Base-by-base conservation (phyloP, 2,797 vertebrate genomes). In the Enteromius viviparus region DNA sequence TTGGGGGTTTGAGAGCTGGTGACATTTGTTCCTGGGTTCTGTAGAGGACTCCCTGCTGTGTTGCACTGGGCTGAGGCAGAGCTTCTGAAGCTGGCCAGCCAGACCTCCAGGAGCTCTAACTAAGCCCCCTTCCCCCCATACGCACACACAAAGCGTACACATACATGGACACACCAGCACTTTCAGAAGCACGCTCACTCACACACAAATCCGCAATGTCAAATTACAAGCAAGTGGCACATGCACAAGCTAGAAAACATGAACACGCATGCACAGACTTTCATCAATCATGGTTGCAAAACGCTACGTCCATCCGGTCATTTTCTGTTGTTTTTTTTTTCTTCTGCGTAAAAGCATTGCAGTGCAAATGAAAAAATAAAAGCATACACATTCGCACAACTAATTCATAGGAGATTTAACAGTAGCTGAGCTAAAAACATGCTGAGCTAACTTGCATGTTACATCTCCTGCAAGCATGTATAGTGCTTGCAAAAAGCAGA, bases 1-100 rank as follows among this genome's bases (percentile, higher is more conserved):
- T 34, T 40, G 72, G 66, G 82, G 45, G 64, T 83, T 51, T 70
- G 40, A 75, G 76, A 75, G 58, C 83, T 83, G 87, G 77, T 89
- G 87, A 87, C 85, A 86, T 90, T 88, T 88, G 84, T 89, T 85
- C 78, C 49, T 82, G 83, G 86, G 86, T 89, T 90, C 87, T 81
- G 86, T 85, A 76, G 86, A 86, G 85, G 89, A 85, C 86, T 87
- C 90, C 90, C 90, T 75, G 87, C 85, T 90, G 89, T 83, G 84
- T 84, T 88, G 81, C 79, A 85, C 86, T 70, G 53, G 85, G 72
- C 76, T 65, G 60, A 85, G 74, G 84, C 84, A 78, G 69, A 85
- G 83, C 87, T 85, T 89, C 83, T 89, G 89, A 89, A 86, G 84
- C 86, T 77, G 82, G 82, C 83, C 87, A 88, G 78, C 82, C 81